Evolutionary conservation across 2,797 vertebrate species (phyloP).

Genomic region (Leuciscus waleckii): DNA sequence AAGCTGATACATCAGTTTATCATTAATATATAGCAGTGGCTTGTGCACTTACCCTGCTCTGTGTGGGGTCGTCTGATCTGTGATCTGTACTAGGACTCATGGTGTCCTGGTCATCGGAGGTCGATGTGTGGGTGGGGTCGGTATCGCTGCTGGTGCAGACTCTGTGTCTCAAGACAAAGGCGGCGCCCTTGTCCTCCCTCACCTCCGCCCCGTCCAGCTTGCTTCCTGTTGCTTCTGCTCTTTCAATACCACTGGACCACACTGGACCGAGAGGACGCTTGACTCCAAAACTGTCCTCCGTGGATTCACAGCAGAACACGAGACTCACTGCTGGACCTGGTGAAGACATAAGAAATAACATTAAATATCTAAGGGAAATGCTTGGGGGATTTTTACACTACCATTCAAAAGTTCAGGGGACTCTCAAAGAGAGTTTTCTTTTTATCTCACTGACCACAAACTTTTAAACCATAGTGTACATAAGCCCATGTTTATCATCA

Average conservation of each 20-base stretch:
- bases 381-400: neutral
- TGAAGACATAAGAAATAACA: neutral
- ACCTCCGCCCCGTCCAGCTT: conserved; percentile 80
- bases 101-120: conserved; percentile 41
- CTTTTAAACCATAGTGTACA: neutral
- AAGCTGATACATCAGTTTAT: neutral
- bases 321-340: conserved; percentile 20
- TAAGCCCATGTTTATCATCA: neutral
- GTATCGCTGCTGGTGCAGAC: neutral
- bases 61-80: conserved; percentile 21
- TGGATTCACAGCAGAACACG: neutral
- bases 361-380: neutral
- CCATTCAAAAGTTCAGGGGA: neutral
- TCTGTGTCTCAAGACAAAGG: conserved; percentile 78
- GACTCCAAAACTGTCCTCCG: conserved; percentile 11
- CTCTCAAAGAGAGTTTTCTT: neutral
- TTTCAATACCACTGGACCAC: conserved; percentile 52
- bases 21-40: neutral
- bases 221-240: conserved; percentile 52
- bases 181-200: conserved; percentile 71
- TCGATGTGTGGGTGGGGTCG: conserved; percentile 1
- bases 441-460: neutral
- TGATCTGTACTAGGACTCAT: conserved; percentile 35
- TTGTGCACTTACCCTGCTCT: conserved; percentile 55
- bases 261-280: conserved; percentile 5